Percentiles rank a stretch among this genome's conserved stretches.
Evolutionary conservation across 2,797 vertebrate genomes (phyloP).

Genomic region (Falco biarmicus): DNA sequence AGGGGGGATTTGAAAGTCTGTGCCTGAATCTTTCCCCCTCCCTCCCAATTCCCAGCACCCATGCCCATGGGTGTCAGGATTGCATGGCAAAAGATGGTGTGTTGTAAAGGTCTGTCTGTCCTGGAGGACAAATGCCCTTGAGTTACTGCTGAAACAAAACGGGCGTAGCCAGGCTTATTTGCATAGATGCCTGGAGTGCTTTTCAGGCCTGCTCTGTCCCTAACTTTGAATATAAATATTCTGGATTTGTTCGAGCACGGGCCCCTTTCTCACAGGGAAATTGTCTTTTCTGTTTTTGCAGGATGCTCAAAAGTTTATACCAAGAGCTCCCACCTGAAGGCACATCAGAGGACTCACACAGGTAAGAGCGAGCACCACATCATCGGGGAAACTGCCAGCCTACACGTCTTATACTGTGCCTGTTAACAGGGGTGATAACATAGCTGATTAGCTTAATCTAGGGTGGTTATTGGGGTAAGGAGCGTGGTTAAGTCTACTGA

Average conservation of each 20-base stretch:
- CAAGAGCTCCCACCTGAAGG: slow-evolving; percentile 95
- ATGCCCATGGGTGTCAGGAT: neutral
- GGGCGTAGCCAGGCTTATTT: neutral
- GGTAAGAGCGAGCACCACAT: slow-evolving; percentile 76
- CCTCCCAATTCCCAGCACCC: neutral
- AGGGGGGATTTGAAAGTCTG: neutral
- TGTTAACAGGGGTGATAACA: neutral
- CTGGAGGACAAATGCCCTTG: neutral
- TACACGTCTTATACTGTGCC: fast-evolving
- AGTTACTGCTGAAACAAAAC: neutral
- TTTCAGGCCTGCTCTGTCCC: neutral
- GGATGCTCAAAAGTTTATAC: slow-evolving; percentile 94
- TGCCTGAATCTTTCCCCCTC: neutral
- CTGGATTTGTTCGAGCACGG: neutral
- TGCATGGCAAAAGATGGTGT: neutral
- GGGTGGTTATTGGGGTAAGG: neutral
- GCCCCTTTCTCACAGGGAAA: neutral
- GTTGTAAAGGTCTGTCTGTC: neutral
- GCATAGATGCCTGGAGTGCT: neutral
- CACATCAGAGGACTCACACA: slow-evolving; percentile 93
- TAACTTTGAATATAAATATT: neutral
- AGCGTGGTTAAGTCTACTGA: neutral
- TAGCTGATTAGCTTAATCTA: neutral
- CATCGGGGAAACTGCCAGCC: neutral
- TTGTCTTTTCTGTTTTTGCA: slow-evolving; percentile 54